A percentile compares a stretch with the other conserved stretches of the same genome.
Conservation (phyloP, 2,797 vertebrate species). For the Sebastes iracundus region DNA sequence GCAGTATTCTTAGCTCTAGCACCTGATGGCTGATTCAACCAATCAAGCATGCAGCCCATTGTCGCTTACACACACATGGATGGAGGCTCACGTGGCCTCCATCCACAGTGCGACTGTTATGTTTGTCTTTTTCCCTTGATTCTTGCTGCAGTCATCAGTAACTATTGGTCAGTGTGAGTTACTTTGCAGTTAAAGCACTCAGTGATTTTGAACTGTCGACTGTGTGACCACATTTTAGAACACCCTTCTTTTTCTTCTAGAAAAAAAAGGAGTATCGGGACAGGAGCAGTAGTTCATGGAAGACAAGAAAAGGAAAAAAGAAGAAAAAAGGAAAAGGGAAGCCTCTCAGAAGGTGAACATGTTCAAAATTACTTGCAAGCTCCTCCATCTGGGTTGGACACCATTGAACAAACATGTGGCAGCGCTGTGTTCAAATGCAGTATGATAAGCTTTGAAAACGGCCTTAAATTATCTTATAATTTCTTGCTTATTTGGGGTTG, state of each 20-base stretch:
- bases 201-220: background rate
- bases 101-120: background rate
- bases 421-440: background rate
- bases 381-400: background rate
- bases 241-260: constrained; percentile 10
- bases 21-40: constrained; percentile 41
- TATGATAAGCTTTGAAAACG: too few species aligned
- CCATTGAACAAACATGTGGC: background rate
- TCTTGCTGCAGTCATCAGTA: background rate
- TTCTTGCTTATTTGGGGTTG: background rate
- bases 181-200: background rate
- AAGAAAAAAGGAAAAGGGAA: constrained; percentile 99
- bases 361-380: background rate
- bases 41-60: constrained; percentile 20
- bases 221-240: constrained; percentile 1
- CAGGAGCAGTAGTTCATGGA: constrained; percentile 99
- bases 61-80: constrained; percentile 8
- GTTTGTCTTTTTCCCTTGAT: background rate
- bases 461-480: background rate
- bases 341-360: constrained; percentile 95
- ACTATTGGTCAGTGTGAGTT: background rate
- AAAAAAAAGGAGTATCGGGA: constrained; percentile 94
- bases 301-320: constrained; percentile 99
- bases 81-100: constrained; percentile 8
- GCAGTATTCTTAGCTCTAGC: constrained; percentile 29